Evolutionary conservation across 2,113 vertebrate genomes (phyloP), one percentile per base, ranked within the genome.

Genomic region (Leucopsar rothschildi): DNA sequence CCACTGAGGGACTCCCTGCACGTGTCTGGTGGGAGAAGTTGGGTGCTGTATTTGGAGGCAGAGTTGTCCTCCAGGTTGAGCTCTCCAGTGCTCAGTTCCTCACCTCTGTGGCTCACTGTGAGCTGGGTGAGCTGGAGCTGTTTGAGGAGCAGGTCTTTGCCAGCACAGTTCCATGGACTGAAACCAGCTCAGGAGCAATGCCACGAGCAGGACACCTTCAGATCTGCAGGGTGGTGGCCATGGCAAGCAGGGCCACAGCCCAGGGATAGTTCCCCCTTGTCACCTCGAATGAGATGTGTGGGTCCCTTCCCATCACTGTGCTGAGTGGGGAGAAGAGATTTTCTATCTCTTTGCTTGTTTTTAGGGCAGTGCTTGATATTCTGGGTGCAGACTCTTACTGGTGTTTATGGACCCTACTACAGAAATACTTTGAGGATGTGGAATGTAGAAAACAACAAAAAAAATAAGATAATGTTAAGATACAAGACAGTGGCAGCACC

Each of bases 31-130:
- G 39, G 73, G 35, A 66, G 35, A 82, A 10, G 8, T 19, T 50
- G 40, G 47, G 0, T 11, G 3, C 5, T 65, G 11, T 10, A 3
- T 73, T 69, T 77, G 68, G 63, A 57, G 42, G 60, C 2, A 33
- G 69, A 29, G 45, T 24, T 70, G 6, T 63, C 14, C 39, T 83
- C 55, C 47, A 71, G 70, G 21, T 11, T 56, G 49, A 75, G 56
- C 14, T 25, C 47, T 50, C 11, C 28, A n/a, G 33, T 15, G 14
- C 35, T 55, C 16, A 9, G 0, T 45, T 61, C 33, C 69, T 57
- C 66, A 21, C 42, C 28, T 2, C 35, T 37, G 55, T 11, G 22
- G 59, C 33, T 5, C 47, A 42, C 5, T 0, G 0, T 8, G n/a
- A 45, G 52, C 18, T 64, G 40, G 56, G 23, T 25, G 28, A 59